Conservation (phyloP, 2,113 vertebrate genomes). For the Gobio gobio region DNA sequence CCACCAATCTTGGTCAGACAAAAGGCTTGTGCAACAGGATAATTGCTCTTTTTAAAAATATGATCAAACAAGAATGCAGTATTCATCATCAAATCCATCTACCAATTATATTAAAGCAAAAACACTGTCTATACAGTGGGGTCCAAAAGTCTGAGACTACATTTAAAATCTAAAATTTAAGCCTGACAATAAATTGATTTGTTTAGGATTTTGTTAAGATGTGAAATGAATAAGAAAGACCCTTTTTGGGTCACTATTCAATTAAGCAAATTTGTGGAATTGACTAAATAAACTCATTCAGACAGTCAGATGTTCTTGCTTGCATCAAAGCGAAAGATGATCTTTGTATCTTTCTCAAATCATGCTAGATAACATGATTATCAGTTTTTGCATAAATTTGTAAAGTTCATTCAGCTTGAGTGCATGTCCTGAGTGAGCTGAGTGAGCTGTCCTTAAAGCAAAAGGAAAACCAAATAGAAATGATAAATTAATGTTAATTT, state of each 20-base stretch:
- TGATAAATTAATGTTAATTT: not conserved
- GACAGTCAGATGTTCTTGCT: not conserved
- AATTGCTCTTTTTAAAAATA: conserved; percentile 21
- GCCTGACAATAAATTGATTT: not conserved
- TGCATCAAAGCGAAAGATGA: not conserved
- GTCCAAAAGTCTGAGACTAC: not conserved
- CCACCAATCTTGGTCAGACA: not conserved
- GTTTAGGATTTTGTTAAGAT: not conserved
- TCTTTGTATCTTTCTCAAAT: not conserved
- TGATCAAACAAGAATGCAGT: not conserved
- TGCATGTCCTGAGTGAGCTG: no score
- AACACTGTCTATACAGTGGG: not conserved
- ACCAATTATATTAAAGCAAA: not conserved
- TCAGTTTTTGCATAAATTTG: not conserved
- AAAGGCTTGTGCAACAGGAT: not conserved
- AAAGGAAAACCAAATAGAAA: not conserved
- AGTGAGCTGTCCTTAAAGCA: not conserved
- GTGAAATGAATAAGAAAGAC: not conserved
- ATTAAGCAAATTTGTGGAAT: not conserved
- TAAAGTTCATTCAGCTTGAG: not conserved
- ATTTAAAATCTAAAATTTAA: not conserved
- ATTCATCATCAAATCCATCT: not conserved
- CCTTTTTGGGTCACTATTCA: not conserved
- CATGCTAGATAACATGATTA: not conserved
- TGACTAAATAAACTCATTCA: not conserved